Evolutionary conservation across 2,113 vertebrate species (phyloP).

Genomic region (Eonycteris spelaea): DNA sequence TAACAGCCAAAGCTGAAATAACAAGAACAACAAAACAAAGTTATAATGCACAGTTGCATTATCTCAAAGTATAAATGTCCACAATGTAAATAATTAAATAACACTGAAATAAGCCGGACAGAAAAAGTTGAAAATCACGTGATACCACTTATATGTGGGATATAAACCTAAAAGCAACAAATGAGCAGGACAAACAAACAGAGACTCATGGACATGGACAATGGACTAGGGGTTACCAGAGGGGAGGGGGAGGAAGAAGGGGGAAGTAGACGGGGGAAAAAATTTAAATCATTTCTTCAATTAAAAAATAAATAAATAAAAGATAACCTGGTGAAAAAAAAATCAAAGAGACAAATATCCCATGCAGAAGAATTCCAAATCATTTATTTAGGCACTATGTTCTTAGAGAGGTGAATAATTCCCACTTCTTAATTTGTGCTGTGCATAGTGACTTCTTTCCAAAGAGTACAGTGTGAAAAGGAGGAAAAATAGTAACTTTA

Average conservation of each 20-base stretch:
- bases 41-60: neutral
- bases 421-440: neutral
- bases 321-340: too few relatives aligned
- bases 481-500: neutral
- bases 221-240: too few relatives aligned
- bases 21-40: neutral
- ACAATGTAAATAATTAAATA: neutral
- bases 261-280: fast-evolving
- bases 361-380: neutral
- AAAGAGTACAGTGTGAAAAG: neutral
- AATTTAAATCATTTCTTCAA: too few relatives aligned
- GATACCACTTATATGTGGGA: too few relatives aligned
- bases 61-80: neutral
- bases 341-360: neutral
- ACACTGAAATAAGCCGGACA: neutral
- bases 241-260: too few relatives aligned
- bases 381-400: neutral
- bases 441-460: neutral
- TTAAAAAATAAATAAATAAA: too few relatives aligned
- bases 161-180: too few relatives aligned
- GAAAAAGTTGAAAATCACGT: too few relatives aligned
- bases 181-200: too few relatives aligned
- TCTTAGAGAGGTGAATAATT: neutral
- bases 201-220: too few relatives aligned
- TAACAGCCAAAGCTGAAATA: neutral